Evolutionary conservation across 2,113 vertebrate genomes (phyloP).

Genomic region (Eolophus roseicapilla): DNA sequence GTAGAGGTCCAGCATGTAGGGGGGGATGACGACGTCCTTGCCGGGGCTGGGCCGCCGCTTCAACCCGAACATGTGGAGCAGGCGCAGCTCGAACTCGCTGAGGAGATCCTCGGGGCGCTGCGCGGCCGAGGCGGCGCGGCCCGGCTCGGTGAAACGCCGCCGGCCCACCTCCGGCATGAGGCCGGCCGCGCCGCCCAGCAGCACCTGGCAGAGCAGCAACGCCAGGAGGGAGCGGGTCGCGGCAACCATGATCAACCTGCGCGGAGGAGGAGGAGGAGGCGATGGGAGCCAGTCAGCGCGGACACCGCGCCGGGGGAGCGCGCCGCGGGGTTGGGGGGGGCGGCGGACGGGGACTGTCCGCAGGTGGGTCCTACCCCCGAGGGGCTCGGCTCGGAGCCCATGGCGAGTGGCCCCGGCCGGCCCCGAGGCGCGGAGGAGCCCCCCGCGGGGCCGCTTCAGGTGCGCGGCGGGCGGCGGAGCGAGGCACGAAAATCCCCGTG

Average conservation of each 20-base stretch:
- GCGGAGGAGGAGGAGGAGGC: constrained; percentile 49
- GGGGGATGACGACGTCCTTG: constrained; percentile 90
- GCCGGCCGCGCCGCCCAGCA: constrained; percentile 90
- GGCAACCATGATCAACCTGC: constrained; percentile 97
- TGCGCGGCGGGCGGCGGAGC: not conserved
- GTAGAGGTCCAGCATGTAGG: constrained; percentile 96
- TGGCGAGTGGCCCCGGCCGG: not conserved
- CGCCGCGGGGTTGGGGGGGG: not conserved
- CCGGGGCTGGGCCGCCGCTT: constrained; percentile 90
- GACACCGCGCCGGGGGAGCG: not conserved
- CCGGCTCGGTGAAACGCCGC: constrained; percentile 85
- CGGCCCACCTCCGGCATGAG: constrained; percentile 93
- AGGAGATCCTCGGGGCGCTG: constrained; percentile 87
- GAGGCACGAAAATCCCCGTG: not conserved
- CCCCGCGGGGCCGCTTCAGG: constrained; percentile 1
- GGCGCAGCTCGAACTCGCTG: constrained; percentile 90
- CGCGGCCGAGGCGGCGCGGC: constrained; percentile 76
- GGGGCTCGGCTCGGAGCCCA: not conserved
- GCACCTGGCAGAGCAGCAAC: constrained; percentile 95
- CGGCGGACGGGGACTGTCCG: not conserved
- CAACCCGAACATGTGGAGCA: constrained; percentile 95
- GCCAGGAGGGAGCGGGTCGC: constrained; percentile 92
- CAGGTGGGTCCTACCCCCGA: not conserved
- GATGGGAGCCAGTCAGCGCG: not conserved
- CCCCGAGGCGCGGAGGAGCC: not conserved